These are phyloP conservation scores for Escarpia spicata DNA, from an alignment of 2,888 invertebrate species.

Conservation along the genomic window DNA sequence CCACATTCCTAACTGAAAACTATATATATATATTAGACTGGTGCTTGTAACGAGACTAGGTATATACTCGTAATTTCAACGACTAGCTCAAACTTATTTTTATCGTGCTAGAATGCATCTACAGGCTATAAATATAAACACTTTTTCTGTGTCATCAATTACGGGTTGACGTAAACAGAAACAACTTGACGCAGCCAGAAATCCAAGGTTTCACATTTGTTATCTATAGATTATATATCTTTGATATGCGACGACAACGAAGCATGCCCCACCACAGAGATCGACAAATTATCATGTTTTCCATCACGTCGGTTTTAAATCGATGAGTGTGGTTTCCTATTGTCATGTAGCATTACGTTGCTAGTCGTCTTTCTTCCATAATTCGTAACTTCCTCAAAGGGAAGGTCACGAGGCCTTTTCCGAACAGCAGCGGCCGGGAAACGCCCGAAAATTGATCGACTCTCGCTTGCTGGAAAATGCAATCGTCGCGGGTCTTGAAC, in stretches of 20 bases:
- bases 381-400: neutral
- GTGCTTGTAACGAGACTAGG: neutral
- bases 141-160: neutral
- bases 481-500: neutral
- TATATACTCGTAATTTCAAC: neutral
- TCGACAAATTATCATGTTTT: neutral
- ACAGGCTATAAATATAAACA: neutral
- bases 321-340: neutral
- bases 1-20: neutral
- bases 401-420: neutral
- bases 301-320: neutral
- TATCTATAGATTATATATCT: neutral
- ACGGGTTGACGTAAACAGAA: neutral
- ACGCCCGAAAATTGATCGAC: neutral
- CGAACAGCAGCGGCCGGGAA: neutral
- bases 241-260: neutral
- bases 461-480: neutral
- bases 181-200: neutral
- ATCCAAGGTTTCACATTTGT: neutral
- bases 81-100: neutral
- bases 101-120: neutral
- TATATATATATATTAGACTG: neutral
- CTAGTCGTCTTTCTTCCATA: neutral
- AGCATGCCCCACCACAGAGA: neutral
- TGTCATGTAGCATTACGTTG: neutral